These are phyloP conservation scores for Lampropteryx suffumata DNA, from an alignment of 2,888 invertebrate genomes.

Conservation along the genomic window DNA sequence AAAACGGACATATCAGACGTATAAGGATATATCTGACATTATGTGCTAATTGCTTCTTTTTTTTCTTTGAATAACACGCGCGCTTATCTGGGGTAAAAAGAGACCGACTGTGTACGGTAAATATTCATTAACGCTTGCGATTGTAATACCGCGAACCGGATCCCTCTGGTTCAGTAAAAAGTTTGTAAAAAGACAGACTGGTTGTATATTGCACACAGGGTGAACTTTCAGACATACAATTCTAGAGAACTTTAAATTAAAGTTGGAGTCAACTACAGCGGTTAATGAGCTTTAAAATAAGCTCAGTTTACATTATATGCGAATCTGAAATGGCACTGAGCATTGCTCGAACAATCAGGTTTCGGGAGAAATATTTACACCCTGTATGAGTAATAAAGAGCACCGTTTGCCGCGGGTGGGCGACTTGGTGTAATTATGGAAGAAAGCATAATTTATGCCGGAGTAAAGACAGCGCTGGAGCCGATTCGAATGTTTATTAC, in stretches of 20 bases:
- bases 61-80: slow-evolving; percentile 32
- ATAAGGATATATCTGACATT: slow-evolving; percentile 37
- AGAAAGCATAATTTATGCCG: slow-evolving; percentile 34
- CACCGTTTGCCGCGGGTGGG: slow-evolving; percentile 48
- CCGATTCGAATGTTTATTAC: background rate
- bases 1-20: slow-evolving; percentile 25
- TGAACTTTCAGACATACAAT: background rate
- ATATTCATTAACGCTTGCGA: slow-evolving; percentile 56
- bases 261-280: background rate
- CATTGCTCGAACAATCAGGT: background rate
- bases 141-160: slow-evolving; percentile 46
- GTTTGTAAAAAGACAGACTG: slow-evolving; percentile 36
- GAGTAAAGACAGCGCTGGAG: slow-evolving; percentile 18
- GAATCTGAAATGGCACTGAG: background rate
- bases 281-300: too few relatives aligned
- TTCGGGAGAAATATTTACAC: background rate
- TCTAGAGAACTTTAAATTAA: too few relatives aligned
- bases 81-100: slow-evolving; percentile 40
- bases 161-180: slow-evolving; percentile 41
- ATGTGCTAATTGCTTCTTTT: slow-evolving; percentile 45
- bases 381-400: slow-evolving; percentile 35
- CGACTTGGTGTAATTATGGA: slow-evolving; percentile 45
- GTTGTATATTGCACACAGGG: slow-evolving; percentile 2
- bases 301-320: background rate
- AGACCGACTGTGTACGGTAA: slow-evolving; percentile 48